Evolutionary conservation across 2,113 vertebrate genomes (phyloP).

Genomic region (Chaetodon auriga): DNA sequence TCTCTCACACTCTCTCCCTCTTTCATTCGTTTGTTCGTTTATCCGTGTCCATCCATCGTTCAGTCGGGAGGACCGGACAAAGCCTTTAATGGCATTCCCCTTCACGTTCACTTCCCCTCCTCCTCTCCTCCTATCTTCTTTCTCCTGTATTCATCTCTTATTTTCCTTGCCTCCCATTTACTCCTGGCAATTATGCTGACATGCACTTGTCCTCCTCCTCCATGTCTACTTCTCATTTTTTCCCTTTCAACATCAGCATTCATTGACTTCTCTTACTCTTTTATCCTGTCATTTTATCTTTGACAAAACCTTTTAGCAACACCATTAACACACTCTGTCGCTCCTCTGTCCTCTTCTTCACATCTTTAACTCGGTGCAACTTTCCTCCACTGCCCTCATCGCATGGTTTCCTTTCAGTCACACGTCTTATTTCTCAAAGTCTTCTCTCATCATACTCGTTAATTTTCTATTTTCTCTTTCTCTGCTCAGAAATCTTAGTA

Average conservation of each 20-base stretch:
- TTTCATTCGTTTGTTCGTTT: conserved; percentile 77
- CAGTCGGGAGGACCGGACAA: conserved; percentile 70
- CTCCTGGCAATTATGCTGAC: conserved; percentile 69
- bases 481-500: background rate
- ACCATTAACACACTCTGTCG: background rate
- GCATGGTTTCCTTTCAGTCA: background rate
- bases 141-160: conserved; percentile 69
- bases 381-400: background rate
- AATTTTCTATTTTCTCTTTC: background rate
- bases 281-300: conserved; percentile 43
- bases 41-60: conserved; percentile 75
- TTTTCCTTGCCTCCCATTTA: conserved; percentile 74
- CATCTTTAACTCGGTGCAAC: background rate
- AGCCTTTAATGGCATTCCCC: conserved; percentile 79
- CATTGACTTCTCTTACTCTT: conserved; percentile 55
- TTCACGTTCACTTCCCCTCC: conserved; percentile 76
- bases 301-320: conserved; percentile 36
- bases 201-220: conserved; percentile 64
- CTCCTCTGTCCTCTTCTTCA: conserved; percentile 26
- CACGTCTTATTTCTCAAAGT: background rate
- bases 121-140: conserved; percentile 69
- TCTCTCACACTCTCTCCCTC: conserved; percentile 76
- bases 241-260: conserved; percentile 63
- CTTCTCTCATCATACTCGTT: too few species aligned
- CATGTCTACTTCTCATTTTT: conserved; percentile 29